Evolutionary conservation across 2,888 invertebrate genomes (phyloP).

Genomic region (Lepetodrilus schrolli): DNA sequence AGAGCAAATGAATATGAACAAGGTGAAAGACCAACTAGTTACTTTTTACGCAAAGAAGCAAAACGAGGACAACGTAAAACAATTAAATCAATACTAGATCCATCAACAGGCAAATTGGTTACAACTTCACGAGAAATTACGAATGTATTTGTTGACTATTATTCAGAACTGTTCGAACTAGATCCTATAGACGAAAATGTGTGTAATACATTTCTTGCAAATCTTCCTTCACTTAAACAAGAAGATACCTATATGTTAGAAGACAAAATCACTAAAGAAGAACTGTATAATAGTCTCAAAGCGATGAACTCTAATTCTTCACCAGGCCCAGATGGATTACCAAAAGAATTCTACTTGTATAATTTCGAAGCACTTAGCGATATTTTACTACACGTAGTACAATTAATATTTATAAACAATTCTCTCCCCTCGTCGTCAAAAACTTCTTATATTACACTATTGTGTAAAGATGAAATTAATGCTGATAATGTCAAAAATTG

Average conservation of each 20-base stretch:
- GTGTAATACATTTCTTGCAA: neutral
- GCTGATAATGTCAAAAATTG: conserved; percentile 41
- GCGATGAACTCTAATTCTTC: conserved; percentile 40
- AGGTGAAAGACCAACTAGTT: conserved; percentile 25
- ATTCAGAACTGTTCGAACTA: neutral
- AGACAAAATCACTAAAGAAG: conserved; percentile 1
- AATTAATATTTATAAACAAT: conserved; percentile 31
- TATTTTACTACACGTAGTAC: conserved; percentile 27
- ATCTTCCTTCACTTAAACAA: conserved; percentile 26
- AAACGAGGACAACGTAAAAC: conserved; percentile 6
- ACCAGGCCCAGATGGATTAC: conserved; percentile 47
- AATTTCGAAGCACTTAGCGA: conserved; percentile 38
- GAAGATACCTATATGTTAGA: neutral
- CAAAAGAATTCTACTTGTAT: conserved; percentile 42
- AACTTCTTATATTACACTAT: conserved; percentile 36
- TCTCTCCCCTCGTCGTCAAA: conserved; percentile 34
- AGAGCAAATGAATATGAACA: conserved; percentile 11
- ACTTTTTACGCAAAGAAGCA: conserved; percentile 29
- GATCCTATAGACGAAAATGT: conserved; percentile 23
- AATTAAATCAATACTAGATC: conserved; percentile 9
- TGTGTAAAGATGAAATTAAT: conserved; percentile 45
- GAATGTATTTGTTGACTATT: conserved; percentile 4
- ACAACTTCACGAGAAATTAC: conserved; percentile 13
- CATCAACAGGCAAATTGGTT: neutral
- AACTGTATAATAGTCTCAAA: conserved; percentile 30